A percentile compares a stretch with the other conserved stretches of the same genome.
Conservation (phyloP, 2,888 invertebrate genomes). For the Lypha dubia region DNA sequence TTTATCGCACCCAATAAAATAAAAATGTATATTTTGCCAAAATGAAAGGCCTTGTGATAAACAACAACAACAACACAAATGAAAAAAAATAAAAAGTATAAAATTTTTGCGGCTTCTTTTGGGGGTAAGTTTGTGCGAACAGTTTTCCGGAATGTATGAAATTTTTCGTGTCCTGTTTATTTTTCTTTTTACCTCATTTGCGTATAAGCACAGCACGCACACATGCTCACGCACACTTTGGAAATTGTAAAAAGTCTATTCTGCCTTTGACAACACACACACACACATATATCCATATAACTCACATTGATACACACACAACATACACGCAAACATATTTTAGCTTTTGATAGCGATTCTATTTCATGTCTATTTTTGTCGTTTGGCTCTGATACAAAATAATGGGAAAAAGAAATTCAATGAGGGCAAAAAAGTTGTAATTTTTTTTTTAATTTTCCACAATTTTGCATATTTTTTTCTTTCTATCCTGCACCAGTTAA, state of each 20-base stretch:
- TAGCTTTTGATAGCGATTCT: neutral
- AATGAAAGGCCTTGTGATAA: constrained; percentile 30
- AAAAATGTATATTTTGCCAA: constrained; percentile 48
- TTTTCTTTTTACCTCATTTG: constrained; percentile 39
- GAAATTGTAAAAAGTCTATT: constrained; percentile 4
- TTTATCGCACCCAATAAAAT: constrained; percentile 15
- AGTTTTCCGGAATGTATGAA: constrained; percentile 39
- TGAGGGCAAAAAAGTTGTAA: constrained; percentile 57
- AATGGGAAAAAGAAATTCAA: neutral
- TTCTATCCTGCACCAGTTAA: neutral
- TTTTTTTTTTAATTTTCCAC: constrained; percentile 39
- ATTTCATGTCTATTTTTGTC: constrained; percentile 49
- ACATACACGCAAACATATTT: neutral
- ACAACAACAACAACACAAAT: constrained; percentile 28
- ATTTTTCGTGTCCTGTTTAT: constrained; percentile 52
- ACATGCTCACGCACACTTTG: constrained; percentile 4
- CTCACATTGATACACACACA: neutral
- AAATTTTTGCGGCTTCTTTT: constrained; percentile 68
- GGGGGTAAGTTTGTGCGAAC: constrained; percentile 50
- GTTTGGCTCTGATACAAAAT: constrained; percentile 16
- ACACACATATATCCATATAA: neutral
- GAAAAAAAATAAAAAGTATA: constrained; percentile 48
- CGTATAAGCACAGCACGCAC: constrained; percentile 8
- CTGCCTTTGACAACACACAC: constrained; percentile 41
- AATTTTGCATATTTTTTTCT: constrained; percentile 61